Evolutionary conservation across 2,113 vertebrate genomes (phyloP).

Genomic region (Takifugu bimaculatus): DNA sequence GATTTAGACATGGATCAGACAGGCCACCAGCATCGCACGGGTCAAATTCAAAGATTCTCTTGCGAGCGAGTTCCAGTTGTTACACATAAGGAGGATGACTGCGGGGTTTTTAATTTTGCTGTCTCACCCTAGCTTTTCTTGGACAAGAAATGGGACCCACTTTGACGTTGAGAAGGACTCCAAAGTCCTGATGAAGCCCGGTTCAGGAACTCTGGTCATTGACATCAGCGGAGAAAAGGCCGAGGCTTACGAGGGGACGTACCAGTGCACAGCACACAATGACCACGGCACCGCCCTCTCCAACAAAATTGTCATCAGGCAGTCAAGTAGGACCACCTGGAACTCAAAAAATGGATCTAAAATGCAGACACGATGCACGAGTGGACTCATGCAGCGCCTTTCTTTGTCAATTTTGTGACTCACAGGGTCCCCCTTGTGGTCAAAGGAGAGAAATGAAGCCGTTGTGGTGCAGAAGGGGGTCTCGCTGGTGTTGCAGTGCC

Average conservation of each 20-base stretch:
- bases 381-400: neutral
- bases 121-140: slow-evolving; percentile 82
- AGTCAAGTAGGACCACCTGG: slow-evolving; percentile 82
- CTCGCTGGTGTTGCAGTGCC: slow-evolving; percentile 85
- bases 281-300: slow-evolving; percentile 89
- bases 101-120: neutral
- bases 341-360: neutral
- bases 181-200: slow-evolving; percentile 85
- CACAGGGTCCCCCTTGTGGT: slow-evolving; percentile 94
- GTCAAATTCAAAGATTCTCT: neutral
- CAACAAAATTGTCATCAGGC: slow-evolving; percentile 88
- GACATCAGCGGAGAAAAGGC: slow-evolving; percentile 91
- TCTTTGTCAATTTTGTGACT: slow-evolving; percentile 43
- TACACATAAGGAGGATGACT: neutral
- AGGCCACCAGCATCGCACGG: neutral
- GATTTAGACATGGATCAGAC: slow-evolving; percentile 13
- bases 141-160: slow-evolving; percentile 93
- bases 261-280: slow-evolving; percentile 91
- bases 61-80: no score
- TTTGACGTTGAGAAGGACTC: slow-evolving; percentile 92
- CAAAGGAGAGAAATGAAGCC: slow-evolving; percentile 90
- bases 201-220: slow-evolving; percentile 87
- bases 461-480: slow-evolving; percentile 81
- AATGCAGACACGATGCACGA: neutral
- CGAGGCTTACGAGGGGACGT: slow-evolving; percentile 90